These are phyloP conservation scores for Stramonita haemastoma DNA, from an alignment of 2,888 invertebrate species.

Conservation along the genomic window DNA sequence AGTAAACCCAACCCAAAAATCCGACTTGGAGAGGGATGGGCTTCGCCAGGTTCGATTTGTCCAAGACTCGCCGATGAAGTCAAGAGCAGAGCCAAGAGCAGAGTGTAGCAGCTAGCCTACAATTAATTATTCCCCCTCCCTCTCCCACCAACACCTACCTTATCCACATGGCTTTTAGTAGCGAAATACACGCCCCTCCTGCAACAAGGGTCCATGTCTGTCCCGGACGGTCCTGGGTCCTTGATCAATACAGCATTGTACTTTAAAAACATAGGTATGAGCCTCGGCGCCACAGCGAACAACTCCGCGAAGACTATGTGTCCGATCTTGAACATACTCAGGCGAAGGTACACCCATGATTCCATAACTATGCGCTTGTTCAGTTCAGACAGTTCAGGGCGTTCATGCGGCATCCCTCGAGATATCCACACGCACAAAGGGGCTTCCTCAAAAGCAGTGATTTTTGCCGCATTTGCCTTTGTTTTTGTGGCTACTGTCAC, in stretches of 20 bases:
- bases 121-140: no score
- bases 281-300: background rate
- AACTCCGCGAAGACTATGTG: background rate
- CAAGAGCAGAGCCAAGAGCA: no score
- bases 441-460: background rate
- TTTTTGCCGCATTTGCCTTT: background rate
- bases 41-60: no score
- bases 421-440: conserved; percentile 16
- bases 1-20: no score
- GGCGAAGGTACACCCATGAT: conserved; percentile 25
- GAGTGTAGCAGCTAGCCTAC: no score
- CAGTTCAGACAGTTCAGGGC: background rate
- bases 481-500: background rate
- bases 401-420: conserved; percentile 19
- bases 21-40: no score
- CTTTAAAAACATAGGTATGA: background rate
- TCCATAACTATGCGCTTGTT: conserved; percentile 25
- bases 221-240: no score
- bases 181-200: background rate
- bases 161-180: background rate
- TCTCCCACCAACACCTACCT: background rate
- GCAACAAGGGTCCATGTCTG: background rate
- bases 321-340: conserved; percentile 20
- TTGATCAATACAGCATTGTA: background rate
- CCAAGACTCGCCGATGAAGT: no score